These are phyloP conservation scores for Phalacrocorax aristotelis DNA, from an alignment of 2,113 vertebrate genomes.

Conservation along the genomic window DNA sequence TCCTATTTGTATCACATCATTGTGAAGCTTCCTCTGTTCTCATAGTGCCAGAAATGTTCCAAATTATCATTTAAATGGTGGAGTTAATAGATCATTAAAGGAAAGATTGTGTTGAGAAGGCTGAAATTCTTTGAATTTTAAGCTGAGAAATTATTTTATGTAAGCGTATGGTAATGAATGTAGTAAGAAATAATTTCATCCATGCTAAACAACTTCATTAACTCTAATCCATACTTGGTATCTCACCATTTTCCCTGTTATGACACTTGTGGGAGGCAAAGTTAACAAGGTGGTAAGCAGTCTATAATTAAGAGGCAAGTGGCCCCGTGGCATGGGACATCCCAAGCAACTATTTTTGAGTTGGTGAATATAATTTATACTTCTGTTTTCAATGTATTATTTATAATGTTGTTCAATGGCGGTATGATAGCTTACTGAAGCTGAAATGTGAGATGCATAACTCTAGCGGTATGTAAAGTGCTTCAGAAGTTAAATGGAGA, in stretches of 20 bases:
- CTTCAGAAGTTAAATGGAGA: not conserved
- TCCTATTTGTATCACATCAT: not conserved
- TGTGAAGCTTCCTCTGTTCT: not conserved
- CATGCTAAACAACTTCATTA: not conserved
- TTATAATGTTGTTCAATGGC: not conserved
- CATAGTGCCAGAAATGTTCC: not conserved
- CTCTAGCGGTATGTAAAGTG: not conserved
- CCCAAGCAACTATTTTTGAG: not conserved
- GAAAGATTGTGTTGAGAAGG: not conserved
- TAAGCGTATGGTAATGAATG: not conserved
- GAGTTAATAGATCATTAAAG: slow-evolving; percentile 32
- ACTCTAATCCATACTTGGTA: not conserved
- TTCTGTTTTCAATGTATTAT: not conserved
- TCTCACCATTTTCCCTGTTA: not conserved
- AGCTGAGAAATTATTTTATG: not conserved
- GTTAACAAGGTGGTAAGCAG: not conserved
- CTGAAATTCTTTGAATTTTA: slow-evolving; percentile 16
- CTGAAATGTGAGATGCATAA: not conserved
- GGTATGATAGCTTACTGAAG: not conserved
- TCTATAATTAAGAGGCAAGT: not conserved
- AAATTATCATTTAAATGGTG: slow-evolving; percentile 14
- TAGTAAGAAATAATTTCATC: not conserved
- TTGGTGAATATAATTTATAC: not conserved
- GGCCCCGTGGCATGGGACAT: not conserved
- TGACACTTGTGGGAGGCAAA: not conserved